A percentile compares a stretch with the other conserved stretches of the same genome.
Evolutionary conservation across 2,888 invertebrate species (phyloP).

Genomic region (Peribatodes rhomboidaria): DNA sequence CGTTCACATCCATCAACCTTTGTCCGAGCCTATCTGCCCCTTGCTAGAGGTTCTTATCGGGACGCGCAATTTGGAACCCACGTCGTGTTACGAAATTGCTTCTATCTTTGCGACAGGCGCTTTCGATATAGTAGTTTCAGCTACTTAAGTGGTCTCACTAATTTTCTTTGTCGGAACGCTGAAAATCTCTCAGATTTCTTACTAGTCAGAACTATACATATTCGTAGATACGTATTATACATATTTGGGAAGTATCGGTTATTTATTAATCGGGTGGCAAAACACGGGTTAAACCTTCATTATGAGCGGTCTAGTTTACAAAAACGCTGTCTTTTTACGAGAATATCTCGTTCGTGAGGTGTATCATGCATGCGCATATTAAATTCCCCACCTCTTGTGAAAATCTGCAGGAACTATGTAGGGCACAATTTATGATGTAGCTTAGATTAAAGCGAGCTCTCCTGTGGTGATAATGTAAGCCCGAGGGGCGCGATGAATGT

Average conservation of each 20-base stretch:
- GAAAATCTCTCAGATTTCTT: too few species aligned
- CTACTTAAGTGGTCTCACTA: too few species aligned
- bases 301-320: too few species aligned
- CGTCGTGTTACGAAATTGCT: slow-evolving; percentile 7
- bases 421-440: slow-evolving; percentile 59
- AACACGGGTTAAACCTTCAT: too few species aligned
- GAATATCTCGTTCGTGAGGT: slow-evolving; percentile 50
- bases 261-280: too few species aligned
- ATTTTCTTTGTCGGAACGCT: too few species aligned
- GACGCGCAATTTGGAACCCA: slow-evolving; percentile 11
- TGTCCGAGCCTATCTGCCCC: slow-evolving; percentile 52
- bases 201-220: too few species aligned
- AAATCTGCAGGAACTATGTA: slow-evolving; percentile 55
- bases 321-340: background rate
- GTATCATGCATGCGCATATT: slow-evolving; percentile 68
- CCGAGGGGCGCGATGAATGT: slow-evolving; percentile 1
- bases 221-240: too few species aligned
- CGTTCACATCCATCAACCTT: slow-evolving; percentile 61
- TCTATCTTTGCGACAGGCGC: slow-evolving; percentile 5
- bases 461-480: slow-evolving; percentile 33
- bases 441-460: slow-evolving; percentile 31
- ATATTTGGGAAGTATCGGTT: too few species aligned
- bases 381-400: slow-evolving; percentile 57
- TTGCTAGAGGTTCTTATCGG: slow-evolving; percentile 49
- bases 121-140: background rate